These are phyloP conservation scores for Malacoraja senta DNA, from an alignment of 2,797 vertebrate genomes.

Conservation along the genomic window DNA sequence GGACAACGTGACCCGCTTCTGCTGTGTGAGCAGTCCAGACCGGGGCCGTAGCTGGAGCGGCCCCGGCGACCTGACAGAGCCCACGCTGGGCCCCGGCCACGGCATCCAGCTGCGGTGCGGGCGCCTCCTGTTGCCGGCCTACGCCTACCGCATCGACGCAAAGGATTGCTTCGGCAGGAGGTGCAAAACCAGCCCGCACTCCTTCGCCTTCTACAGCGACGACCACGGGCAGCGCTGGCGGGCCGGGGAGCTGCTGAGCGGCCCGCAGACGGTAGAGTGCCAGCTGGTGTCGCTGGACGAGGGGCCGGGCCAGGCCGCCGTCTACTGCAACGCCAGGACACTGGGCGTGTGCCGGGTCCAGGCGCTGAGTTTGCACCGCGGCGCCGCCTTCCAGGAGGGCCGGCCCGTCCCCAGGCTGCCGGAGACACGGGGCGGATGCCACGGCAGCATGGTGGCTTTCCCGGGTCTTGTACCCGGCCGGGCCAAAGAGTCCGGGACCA, in stretches of 20 bases:
- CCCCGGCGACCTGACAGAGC: conserved; percentile 71
- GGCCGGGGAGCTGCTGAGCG: conserved; percentile 71
- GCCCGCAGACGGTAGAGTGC: conserved; percentile 80
- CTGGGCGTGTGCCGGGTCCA: conserved; percentile 79
- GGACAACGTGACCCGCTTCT: conserved; percentile 79
- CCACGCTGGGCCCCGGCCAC: conserved; percentile 80
- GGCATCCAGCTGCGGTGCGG: conserved; percentile 84
- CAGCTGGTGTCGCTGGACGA: conserved; percentile 82
- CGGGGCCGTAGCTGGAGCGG: conserved; percentile 75
- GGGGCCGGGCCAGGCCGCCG: conserved; percentile 65
- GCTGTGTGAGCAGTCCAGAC: conserved; percentile 73
- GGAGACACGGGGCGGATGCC: conserved; percentile 78
- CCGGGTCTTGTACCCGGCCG: conserved; percentile 58
- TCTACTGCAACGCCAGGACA: conserved; percentile 89
- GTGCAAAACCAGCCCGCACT: conserved; percentile 74
- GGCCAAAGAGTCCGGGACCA: conserved; percentile 42
- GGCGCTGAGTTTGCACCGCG: conserved; percentile 74
- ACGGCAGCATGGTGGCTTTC: conserved; percentile 81
- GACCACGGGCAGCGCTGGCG: conserved; percentile 76
- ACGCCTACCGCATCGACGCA: conserved; percentile 82
- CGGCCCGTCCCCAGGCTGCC: conserved; percentile 76
- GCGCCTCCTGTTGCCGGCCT: conserved; percentile 81
- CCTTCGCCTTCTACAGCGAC: conserved; percentile 86
- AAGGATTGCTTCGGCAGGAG: conserved; percentile 77
- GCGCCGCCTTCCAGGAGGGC: conserved; percentile 70